Base-by-base conservation (phyloP, 2,113 vertebrate genomes). In the Ciconia maguari region DNA sequence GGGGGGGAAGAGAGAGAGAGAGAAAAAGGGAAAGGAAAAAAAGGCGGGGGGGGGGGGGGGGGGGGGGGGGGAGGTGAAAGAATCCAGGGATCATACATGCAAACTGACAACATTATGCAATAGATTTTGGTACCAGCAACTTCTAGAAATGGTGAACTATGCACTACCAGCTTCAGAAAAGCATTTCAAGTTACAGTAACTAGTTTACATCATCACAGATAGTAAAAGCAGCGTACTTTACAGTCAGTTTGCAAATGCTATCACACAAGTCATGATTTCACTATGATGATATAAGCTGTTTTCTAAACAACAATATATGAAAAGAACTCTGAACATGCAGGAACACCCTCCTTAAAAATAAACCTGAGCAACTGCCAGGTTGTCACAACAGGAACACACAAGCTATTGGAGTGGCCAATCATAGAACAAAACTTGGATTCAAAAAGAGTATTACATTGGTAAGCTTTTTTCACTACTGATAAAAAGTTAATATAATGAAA, bases 261-360 rank as follows among this genome's bases (percentile, higher is more conserved):
- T 74, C 58, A 83, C 44, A 55, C 60, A 92, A 94, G 78, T 58
- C 48, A 61, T 86, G 58, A 96, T 91, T 97, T 95, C 62, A 91
- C 83, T 70, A 36, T 24, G 19, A 94, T 92, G 82, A 94, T 58
- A 89, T 46, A 94, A 87, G 49, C 82, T 86, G 82, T 88, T 84
- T 74, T 87, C 74, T 87, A 82, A 96, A 91, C 36, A 90, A 88
- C 94, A 76, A 83, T 62, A 83, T 17, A 83, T 4, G 41, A 93
- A 77, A 29, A 94, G 62, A 91, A 96, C 83, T 78, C 55, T 80
- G 61, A 81, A 60, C 61, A 86, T 18, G 62, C 83, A 84, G 92
- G 75, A 97, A 90, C 84, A 94, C 54, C 83, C 93, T 93, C 52
- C 84, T 93, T 76, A 91, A 91, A 94, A 80, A 95, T 55, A 96